Base-by-base conservation (phyloP, 2,113 vertebrate genomes). In the Catharus bicknelli region DNA sequence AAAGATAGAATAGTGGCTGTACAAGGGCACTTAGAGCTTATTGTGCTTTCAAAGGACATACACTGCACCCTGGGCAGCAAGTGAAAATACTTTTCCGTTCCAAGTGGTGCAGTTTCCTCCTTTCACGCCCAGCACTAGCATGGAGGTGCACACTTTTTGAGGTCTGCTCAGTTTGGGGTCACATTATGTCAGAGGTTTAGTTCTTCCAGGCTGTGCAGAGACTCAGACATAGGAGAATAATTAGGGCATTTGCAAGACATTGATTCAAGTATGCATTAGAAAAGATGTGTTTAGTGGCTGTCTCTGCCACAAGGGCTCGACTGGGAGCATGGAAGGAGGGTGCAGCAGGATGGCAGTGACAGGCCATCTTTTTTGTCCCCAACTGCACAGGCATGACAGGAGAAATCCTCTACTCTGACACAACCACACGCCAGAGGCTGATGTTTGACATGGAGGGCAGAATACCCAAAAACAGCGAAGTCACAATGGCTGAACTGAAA, bases 401-500 rank as follows among this genome's bases (percentile, higher is more conserved):
- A 73, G 98, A 98, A 89, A 96, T 97, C 47, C 94, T 98, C 89
- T 98, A 96, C 85, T 98, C 98, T 0, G 98, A 99, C 92, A 96
- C 98, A 77, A 92, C 97, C 54, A 97, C 93, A 0, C 97, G 97
- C 45, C 98, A 98, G 57, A 97, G 98, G 66, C 97, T 99, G 90
- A 87, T 98, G 77, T 99, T 99, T 88, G 96, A 98, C 90, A 98
- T 99, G 99, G 98, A 99, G 66, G 97, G 97, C 63, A 97, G 98
- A 73, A 98, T 99, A 93, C 98, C 98, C 8, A 96, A 98, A 16
- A 98, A 99, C 96, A 98, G 98, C 1, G 99, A 99, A 90, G 98
- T 99, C 90, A 99, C 99, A 42, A 98, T 99, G 98, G 99, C 98
- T 13, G 98, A 98, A 64, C 97, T 99, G 58, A 99, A 98, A 86